Conservation (phyloP, 2,113 vertebrate genomes). For the Corythaeola cristata region DNA sequence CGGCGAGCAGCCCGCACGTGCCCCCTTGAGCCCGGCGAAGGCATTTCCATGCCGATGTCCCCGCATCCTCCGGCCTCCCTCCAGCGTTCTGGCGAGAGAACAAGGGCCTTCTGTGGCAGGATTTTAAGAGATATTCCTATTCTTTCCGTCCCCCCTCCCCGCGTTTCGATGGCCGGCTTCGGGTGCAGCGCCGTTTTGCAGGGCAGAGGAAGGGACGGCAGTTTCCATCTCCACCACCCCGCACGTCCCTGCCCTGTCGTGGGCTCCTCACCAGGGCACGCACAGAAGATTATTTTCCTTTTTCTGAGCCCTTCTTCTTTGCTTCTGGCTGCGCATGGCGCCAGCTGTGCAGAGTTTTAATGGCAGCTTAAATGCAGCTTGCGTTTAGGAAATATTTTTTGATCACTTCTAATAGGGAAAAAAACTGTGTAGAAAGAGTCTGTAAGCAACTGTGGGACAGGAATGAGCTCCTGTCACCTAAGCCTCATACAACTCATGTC, state of each 20-base stretch:
- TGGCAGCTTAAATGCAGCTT: background rate
- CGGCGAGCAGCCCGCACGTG: background rate
- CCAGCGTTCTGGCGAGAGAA: fast-evolving
- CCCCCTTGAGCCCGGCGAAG: constrained; percentile 10
- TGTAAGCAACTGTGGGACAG: background rate
- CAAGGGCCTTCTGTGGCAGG: background rate
- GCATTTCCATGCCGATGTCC: background rate
- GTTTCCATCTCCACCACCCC: fast-evolving
- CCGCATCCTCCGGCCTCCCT: background rate
- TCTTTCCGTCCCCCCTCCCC: background rate
- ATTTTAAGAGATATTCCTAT: background rate
- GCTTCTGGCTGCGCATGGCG: fast-evolving
- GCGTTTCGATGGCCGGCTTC: fast-evolving
- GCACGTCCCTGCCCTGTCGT: background rate
- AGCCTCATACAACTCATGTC: background rate
- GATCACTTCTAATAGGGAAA: background rate
- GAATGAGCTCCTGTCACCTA: background rate
- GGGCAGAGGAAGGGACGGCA: background rate
- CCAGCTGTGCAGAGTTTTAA: fast-evolving
- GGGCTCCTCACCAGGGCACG: background rate
- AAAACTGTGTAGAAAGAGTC: background rate
- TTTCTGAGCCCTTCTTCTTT: background rate
- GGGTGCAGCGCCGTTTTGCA: background rate
- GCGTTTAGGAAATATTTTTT: background rate
- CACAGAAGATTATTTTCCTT: background rate